A percentile compares a stretch with the other conserved stretches of the same genome.
phyloP scores from a whole-genome alignment of 2,888 invertebrate species.

The Ennomos quercinarius region DNA sequence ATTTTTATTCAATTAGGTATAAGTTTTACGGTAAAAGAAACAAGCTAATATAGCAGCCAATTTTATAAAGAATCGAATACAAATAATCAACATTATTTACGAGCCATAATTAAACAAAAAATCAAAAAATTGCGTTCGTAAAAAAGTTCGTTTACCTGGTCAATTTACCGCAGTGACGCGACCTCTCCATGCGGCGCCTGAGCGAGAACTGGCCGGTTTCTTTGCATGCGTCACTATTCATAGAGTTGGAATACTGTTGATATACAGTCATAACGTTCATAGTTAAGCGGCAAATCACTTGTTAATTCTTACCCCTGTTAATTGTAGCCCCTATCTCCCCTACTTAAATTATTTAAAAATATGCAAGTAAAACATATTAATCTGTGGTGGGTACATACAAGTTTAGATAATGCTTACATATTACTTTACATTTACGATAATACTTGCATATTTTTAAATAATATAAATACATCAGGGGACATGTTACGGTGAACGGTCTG shows the following conservation, averaged over 20 bases:
- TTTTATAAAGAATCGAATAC: not conserved
- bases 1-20: not conserved
- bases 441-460: too few relatives aligned
- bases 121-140: not conserved
- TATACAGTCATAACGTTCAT: not conserved
- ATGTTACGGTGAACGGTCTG: too few relatives aligned
- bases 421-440: too few relatives aligned
- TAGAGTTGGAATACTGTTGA: not conserved
- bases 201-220: not conserved
- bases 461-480: too few relatives aligned
- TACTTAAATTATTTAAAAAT: too few relatives aligned
- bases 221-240: not conserved
- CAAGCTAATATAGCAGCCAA: not conserved
- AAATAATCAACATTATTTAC: constrained; percentile 1
- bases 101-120: not conserved
- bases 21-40: not conserved
- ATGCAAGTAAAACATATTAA: too few relatives aligned
- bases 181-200: not conserved
- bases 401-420: too few relatives aligned
- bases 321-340: too few relatives aligned
- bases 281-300: not conserved
- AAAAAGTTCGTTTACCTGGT: constrained; percentile 1
- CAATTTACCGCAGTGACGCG: not conserved
- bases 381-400: too few relatives aligned
- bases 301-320: not conserved